Evolutionary conservation across 2,797 vertebrate species (phyloP).

Genomic region (Leptodactylus fallax): DNA sequence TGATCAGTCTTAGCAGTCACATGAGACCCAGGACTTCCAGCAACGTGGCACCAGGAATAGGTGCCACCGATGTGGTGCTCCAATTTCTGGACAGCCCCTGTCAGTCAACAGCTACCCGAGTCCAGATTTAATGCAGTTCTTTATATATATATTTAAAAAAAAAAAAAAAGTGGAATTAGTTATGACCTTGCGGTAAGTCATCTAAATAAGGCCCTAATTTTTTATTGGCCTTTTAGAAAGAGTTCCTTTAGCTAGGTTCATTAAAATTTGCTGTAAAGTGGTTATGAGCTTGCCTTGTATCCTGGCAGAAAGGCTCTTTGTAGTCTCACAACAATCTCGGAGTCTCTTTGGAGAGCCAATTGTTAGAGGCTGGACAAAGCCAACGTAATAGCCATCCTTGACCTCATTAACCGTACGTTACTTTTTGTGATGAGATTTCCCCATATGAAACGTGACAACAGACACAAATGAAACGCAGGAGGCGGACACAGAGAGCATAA

Average conservation of each 20-base stretch:
- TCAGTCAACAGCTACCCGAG: no score
- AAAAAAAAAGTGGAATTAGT: no score
- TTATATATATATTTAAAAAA: no score
- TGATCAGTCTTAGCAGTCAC: no score
- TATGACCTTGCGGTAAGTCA: no score
- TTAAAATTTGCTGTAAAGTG: constrained; percentile 27
- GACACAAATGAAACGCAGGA: constrained; percentile 43
- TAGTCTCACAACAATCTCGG: constrained; percentile 2
- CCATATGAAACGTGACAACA: constrained; percentile 51
- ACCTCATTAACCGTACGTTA: constrained; percentile 58
- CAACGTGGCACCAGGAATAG: no score
- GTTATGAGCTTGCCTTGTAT: constrained; percentile 22
- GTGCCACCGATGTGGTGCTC: no score
- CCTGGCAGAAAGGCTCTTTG: constrained; percentile 5
- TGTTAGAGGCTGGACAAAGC: constrained; percentile 48
- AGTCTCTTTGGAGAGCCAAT: neutral
- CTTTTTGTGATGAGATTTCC: constrained; percentile 48
- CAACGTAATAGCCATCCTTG: constrained; percentile 30
- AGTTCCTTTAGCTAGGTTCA: neutral
- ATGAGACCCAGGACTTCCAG: no score
- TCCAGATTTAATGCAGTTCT: no score
- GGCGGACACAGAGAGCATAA: constrained; percentile 26
- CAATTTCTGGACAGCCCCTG: no score
- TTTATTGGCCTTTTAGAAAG: no score
- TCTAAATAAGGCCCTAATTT: no score